Conservation (phyloP, 2,888 invertebrate genomes). For the Xestia rhomboidea region DNA sequence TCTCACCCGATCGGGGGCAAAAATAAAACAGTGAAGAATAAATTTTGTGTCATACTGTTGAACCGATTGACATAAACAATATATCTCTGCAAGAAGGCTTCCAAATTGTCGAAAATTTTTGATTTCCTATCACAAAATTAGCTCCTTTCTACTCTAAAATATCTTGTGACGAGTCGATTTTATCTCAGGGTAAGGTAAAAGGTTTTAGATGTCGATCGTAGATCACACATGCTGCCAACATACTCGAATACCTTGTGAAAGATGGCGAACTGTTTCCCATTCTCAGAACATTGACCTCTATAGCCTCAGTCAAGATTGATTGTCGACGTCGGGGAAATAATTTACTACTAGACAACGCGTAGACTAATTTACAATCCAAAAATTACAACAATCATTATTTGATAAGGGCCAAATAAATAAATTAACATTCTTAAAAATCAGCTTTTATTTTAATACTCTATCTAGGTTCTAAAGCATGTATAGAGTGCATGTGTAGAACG, state of each 20-base stretch:
- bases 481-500: too few species aligned
- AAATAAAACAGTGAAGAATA: neutral
- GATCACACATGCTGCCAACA: constrained; percentile 24
- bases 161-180: neutral
- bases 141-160: neutral
- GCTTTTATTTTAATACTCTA: neutral
- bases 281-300: constrained; percentile 9
- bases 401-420: neutral
- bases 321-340: neutral
- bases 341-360: neutral
- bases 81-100: neutral
- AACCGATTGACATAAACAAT: neutral
- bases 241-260: constrained; percentile 18
- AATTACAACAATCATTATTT: neutral
- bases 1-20: too few species aligned
- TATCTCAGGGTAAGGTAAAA: neutral
- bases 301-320: neutral
- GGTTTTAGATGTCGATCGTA: constrained; percentile 6
- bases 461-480: too few species aligned
- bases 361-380: neutral
- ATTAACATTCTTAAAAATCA: neutral
- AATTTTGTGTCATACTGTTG: neutral
- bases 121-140: neutral
- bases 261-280: constrained; percentile 21
- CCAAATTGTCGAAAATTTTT: neutral